Percentiles rank a stretch among this genome's conserved stretches.
Conservation (phyloP, 2,888 invertebrate genomes). For the Mesorhabditis spiculigera region DNA sequence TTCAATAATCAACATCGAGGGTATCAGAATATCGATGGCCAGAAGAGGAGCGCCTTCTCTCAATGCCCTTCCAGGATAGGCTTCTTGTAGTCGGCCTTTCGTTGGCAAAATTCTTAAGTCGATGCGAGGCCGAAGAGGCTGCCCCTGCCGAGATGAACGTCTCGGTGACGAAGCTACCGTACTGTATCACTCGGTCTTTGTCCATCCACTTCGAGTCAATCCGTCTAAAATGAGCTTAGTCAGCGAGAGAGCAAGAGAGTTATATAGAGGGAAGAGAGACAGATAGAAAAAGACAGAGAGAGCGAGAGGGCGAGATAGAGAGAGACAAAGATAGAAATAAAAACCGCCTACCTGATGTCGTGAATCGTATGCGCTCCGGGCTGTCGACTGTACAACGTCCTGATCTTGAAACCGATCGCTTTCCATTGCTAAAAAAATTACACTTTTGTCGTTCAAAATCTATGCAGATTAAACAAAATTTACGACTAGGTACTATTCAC, state of each 20-base stretch:
- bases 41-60: not conserved
- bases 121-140: not conserved
- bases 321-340: too few species aligned
- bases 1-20: not conserved
- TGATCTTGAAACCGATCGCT: not conserved
- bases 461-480: not conserved
- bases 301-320: too few species aligned
- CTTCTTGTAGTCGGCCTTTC: not conserved
- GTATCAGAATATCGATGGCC: not conserved
- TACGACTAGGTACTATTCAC: too few species aligned
- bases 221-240: not conserved
- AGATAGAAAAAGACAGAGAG: too few species aligned
- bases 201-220: not conserved
- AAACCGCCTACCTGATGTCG: not conserved
- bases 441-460: not conserved
- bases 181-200: slow-evolving; percentile 1
- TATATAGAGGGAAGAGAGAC: too few species aligned
- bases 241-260: too few species aligned
- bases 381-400: not conserved
- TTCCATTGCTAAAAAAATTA: slow-evolving; percentile 5
- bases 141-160: not conserved
- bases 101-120: slow-evolving; percentile 1
- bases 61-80: not conserved
- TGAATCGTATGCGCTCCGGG: slow-evolving; percentile 3
- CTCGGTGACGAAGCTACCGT: not conserved